These are phyloP conservation scores for Zygogramma bicolorata DNA, from an alignment of 2,888 invertebrate species.

Conservation along the genomic window DNA sequence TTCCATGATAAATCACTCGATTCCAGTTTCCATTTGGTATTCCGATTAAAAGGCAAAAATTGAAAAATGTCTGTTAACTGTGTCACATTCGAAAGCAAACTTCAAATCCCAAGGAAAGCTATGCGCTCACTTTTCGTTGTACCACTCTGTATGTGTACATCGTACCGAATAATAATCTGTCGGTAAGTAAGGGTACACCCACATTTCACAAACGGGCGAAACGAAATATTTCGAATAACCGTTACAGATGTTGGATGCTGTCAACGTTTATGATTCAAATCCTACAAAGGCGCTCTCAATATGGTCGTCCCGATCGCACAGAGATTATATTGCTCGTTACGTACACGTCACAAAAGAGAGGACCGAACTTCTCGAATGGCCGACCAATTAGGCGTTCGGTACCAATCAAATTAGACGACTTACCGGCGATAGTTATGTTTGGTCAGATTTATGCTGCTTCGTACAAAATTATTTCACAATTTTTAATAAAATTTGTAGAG, in stretches of 20 bases:
- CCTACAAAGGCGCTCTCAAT: not conserved
- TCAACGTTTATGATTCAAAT: constrained; percentile 1
- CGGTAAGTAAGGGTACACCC: not conserved
- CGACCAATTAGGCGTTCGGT: not conserved
- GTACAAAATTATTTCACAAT: too few relatives aligned
- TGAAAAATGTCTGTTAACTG: too few relatives aligned
- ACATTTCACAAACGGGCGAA: not conserved
- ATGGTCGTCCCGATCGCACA: not conserved
- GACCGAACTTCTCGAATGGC: not conserved
- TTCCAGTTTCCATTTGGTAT: too few relatives aligned
- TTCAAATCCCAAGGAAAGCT: too few relatives aligned
- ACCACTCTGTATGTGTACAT: not conserved
- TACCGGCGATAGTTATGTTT: too few relatives aligned
- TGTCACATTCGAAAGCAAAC: too few relatives aligned
- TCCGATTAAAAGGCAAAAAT: too few relatives aligned
- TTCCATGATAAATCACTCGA: too few relatives aligned
- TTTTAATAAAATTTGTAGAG: too few relatives aligned
- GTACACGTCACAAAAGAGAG: not conserved
- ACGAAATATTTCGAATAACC: constrained; percentile 1
- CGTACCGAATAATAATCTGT: not conserved
- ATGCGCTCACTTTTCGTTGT: not conserved
- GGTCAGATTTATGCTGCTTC: too few relatives aligned
- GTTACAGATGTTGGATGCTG: not conserved
- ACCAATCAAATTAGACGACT: not conserved
- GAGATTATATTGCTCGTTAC: not conserved